Conservation (phyloP, 2,888 invertebrate species). For the Diplolepis rosae region DNA sequence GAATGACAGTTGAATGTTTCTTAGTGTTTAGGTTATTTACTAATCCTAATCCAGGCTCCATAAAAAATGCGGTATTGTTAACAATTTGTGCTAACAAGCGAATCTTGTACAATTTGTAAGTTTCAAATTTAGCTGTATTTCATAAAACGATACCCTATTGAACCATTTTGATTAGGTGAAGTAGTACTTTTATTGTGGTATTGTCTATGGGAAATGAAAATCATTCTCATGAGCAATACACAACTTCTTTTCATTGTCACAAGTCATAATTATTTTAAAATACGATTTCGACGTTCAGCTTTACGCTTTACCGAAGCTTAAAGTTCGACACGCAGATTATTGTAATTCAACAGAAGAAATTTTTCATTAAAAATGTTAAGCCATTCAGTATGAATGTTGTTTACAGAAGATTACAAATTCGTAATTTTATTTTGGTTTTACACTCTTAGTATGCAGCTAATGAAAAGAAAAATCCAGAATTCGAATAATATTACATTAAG, state of each 20-base stretch:
- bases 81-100: neutral
- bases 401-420: neutral
- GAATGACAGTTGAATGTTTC: conserved; percentile 7
- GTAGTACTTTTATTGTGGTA: neutral
- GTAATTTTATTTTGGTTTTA: neutral
- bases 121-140: neutral
- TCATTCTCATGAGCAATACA: neutral
- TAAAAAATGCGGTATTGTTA: neutral
- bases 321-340: too few species aligned
- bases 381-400: conserved; percentile 12
- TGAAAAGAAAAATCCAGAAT: too few species aligned
- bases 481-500: too few species aligned
- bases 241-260: neutral
- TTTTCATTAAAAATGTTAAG: conserved; percentile 16
- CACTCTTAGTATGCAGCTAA: too few species aligned
- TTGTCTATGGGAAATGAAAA: neutral
- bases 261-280: neutral
- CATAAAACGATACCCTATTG: neutral
- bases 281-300: neutral
- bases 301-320: too few species aligned
- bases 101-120: neutral
- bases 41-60: neutral
- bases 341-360: neutral
- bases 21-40: conserved; percentile 7
- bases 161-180: too few species aligned